These are phyloP conservation scores for Nannoperca obscura DNA, from an alignment of 2,797 vertebrate genomes.

Conservation along the genomic window DNA sequence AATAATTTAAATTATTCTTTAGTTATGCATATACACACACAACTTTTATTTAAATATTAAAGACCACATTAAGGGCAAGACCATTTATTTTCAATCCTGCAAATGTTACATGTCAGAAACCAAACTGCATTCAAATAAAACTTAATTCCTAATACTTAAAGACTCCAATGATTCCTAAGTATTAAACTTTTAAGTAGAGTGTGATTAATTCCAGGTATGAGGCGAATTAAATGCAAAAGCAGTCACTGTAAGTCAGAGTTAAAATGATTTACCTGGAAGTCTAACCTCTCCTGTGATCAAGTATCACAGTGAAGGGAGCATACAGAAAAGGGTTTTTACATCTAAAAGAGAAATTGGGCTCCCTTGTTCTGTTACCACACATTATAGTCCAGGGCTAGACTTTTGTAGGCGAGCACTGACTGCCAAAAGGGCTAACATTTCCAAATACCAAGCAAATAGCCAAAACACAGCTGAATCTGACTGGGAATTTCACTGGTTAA, in stretches of 20 bases:
- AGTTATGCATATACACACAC: background rate
- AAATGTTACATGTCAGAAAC: background rate
- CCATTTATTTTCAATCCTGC: background rate
- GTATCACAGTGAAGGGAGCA: background rate
- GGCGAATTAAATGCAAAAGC: slow-evolving; percentile 25
- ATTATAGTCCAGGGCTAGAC: background rate
- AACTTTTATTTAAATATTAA: background rate
- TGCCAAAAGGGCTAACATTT: background rate
- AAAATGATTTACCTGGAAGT: slow-evolving; percentile 16
- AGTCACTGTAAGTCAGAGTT: slow-evolving; percentile 11
- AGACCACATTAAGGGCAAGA: background rate
- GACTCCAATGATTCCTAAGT: background rate
- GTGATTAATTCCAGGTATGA: slow-evolving; percentile 20
- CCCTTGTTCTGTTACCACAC: background rate
- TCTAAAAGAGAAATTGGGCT: background rate
- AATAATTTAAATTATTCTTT: background rate
- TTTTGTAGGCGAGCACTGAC: background rate
- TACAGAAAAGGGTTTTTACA: background rate
- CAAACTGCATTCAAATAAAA: slow-evolving; percentile 30
- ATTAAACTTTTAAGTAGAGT: slow-evolving; percentile 12
- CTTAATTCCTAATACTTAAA: slow-evolving; percentile 15
- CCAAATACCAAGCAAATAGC: background rate
- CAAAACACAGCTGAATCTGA: background rate
- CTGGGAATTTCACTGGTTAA: slow-evolving; percentile 5
- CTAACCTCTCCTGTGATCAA: background rate